Conservation (phyloP, 2,113 vertebrate species). For the Regulus satrapa region DNA sequence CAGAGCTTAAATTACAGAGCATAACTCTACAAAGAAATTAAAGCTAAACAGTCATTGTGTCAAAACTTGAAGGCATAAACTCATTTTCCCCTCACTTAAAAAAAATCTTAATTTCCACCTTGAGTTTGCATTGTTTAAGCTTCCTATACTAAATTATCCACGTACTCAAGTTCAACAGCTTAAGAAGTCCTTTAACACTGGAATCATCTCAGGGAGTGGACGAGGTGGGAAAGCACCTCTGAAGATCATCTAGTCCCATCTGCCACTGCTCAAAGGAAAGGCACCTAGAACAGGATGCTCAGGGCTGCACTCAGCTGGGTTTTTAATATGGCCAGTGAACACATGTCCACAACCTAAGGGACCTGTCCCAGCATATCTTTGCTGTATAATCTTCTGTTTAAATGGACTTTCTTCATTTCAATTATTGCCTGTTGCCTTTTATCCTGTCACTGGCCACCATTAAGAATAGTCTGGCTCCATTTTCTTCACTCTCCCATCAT, state of each 20-base stretch:
- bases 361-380: neutral
- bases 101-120: neutral
- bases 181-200: neutral
- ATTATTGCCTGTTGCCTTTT: neutral
- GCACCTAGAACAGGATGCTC: neutral
- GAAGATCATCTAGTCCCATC: neutral
- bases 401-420: neutral
- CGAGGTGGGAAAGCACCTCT: neutral
- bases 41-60: neutral
- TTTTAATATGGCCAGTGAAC: neutral
- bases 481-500: neutral
- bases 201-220: neutral
- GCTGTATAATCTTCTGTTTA: neutral
- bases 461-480: neutral
- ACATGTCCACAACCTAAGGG: neutral
- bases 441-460: neutral
- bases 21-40: neutral
- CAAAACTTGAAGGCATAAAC: neutral
- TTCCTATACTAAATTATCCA: neutral
- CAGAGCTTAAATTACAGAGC: neutral
- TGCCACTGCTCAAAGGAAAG: accelerated
- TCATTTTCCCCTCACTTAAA: neutral
- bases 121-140: neutral
- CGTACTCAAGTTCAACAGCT: neutral
- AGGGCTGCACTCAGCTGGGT: neutral